Evolutionary conservation across 2,888 invertebrate species (phyloP), one percentile per base, ranked within the genome.

Genomic region (Ceramica pisi): DNA sequence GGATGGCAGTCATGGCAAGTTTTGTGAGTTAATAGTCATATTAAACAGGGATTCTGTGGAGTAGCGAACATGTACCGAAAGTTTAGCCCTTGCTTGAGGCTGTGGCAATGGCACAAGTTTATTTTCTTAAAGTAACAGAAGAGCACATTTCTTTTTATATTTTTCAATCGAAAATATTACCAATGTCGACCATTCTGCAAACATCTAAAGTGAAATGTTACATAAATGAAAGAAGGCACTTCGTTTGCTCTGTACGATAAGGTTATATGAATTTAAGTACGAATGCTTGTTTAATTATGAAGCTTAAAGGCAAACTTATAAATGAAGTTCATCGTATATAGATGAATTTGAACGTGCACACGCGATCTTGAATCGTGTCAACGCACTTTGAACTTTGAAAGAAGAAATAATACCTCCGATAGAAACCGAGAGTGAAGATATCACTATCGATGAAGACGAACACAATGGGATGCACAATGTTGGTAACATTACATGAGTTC

Each of bases 341-440:
- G 26, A 70, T 21, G 2, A 62, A 53, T 53, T 76, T 41, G 14
- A 55, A 21, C n/a, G 12, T 1, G 35, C 38, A 41, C 38, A 65
- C 5, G 23, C 16, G 62, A 16, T 59, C 44, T 31, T 75, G 38
- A 76, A 59, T 63, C 57, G 59, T 66, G 70, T 78, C 81, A 81
- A 66, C 14, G 81, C 65, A 51, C 81, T 78, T 62, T 75, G 64
- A 78, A 41, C 61, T 78, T 66, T 63, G n/a, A 60, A 56, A 70
- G 55, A 69, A 41, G 56, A 64, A 26, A 80, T 51, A 26, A 80
- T 51, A 53, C 75, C 23, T 59, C 19, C 23, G 31, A 21, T 21
- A 55, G 70, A 78, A 81, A 78, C 19, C 26, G 70, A 81, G 19
- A 81, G 81, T 80, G 57, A 66, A 70, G 61, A 63, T 65, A 75